Evolutionary conservation across 2,797 vertebrate species (phyloP).

Genomic region (Fistularia commersonii): DNA sequence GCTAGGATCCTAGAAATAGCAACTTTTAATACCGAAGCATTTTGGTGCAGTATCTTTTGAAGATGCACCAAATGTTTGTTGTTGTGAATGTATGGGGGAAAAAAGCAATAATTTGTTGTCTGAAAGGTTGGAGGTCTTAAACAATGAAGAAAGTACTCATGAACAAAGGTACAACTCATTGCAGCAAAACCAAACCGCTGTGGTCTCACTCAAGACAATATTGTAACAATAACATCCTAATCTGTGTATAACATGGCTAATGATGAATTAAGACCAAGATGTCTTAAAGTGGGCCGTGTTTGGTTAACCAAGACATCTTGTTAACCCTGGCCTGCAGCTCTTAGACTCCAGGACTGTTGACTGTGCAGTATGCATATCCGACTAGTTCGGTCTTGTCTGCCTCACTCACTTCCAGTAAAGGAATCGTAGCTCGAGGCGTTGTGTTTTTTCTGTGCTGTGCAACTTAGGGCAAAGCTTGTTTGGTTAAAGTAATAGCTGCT

Average conservation of each 20-base stretch:
- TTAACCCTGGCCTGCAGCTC: conserved; percentile 24
- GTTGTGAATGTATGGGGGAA: no score
- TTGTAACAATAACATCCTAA: neutral
- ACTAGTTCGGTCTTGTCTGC: conserved; percentile 45
- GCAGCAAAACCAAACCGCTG: no score
- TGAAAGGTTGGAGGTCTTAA: no score
- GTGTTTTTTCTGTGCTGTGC: conserved; percentile 18
- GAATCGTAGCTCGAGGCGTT: conserved; percentile 24
- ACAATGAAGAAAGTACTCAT: no score
- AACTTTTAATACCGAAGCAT: no score
- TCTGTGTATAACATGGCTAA: conserved; percentile 40
- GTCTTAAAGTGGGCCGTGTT: conserved; percentile 6
- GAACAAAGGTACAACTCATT: no score
- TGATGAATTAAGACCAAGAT: conserved; percentile 1
- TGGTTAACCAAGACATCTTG: conserved; percentile 52
- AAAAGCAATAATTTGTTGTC: no score
- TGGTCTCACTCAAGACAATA: no score
- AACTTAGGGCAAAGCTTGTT: neutral
- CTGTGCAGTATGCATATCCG: conserved; percentile 11
- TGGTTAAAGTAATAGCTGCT: no score
- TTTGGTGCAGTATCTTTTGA: no score
- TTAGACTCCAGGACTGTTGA: conserved; percentile 18
- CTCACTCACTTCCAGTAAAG: conserved; percentile 34
- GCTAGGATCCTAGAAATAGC: no score
- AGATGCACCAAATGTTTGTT: no score